Evolutionary conservation across 2,113 vertebrate species (phyloP), one percentile per base, ranked within the genome.

Genomic region (Candoia aspera): DNA sequence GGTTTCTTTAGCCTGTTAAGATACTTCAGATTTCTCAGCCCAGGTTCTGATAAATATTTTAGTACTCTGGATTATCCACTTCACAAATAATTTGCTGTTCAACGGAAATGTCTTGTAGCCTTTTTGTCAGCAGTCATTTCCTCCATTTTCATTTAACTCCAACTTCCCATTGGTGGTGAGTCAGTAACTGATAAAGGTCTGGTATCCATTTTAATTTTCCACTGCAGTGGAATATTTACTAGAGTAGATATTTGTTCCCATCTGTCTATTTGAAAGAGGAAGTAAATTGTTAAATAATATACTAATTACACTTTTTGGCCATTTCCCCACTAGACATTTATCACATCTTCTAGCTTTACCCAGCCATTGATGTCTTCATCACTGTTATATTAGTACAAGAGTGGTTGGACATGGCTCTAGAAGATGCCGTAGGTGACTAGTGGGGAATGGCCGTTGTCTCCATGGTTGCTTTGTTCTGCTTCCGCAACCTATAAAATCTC

Each of bases 181-280:
- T 92, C n/a, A 89, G 55, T 33, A 55, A 10, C 87, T 92, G 87
- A 89, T 89, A 89, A 55, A 23, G 62, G 58, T 64, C 49, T 62
- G 58, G 58, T 54, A 21, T 89, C n/a, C 13, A 62, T 89, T 84
- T 89, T 84, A 85, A 24, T 49, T 54, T 84, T 62, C 29, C 0
- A 3, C 53, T 89, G 23, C 73, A 55, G 60, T 88, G 15, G 11
- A 53, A 54, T 54, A 42, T 58, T 84, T 84, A 13, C 55, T 92
- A 83, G 4, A 54, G 57, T 62, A 89, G 42, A 62, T 4, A 62
- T 84, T 46, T 92, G 57, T 88, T 73, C 24, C 37, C 9, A 37
- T 26, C 53, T 6, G 10, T 24, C 53, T 73, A 9, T 57, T 46
- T 57, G 49, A 87, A 73, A 55, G 85, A 73, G 11, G 13, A 49